phyloP scores from a whole-genome alignment of 1,140 invertebrate genomes.

The Ceratina calcarata region DNA sequence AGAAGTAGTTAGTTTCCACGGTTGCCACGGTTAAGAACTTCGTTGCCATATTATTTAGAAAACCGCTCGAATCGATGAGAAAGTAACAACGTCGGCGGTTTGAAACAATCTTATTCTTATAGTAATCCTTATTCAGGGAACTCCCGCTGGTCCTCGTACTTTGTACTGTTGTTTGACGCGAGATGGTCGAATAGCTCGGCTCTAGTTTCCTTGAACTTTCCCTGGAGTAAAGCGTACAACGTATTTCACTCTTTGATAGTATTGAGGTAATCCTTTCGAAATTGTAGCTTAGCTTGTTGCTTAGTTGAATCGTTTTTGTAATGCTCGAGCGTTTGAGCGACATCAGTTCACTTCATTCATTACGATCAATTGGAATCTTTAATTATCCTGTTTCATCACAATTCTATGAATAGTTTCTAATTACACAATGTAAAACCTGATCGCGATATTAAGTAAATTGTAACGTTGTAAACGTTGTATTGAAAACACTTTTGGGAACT shows the following conservation, averaged over 20 bases:
- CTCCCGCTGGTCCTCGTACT: not conserved
- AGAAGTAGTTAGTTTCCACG: too few relatives aligned
- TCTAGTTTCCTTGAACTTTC: slow-evolving; percentile 22
- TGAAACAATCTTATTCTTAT: not conserved
- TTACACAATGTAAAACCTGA: too few relatives aligned
- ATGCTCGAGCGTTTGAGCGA: too few relatives aligned
- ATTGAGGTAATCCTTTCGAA: not conserved
- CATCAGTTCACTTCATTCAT: too few relatives aligned
- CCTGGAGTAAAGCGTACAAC: not conserved
- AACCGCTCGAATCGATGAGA: not conserved
- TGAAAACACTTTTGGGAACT: too few relatives aligned
- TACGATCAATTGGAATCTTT: too few relatives aligned
- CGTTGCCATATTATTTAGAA: not conserved
- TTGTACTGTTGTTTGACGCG: not conserved
- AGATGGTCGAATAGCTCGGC: not conserved
- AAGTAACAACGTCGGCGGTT: too few relatives aligned
- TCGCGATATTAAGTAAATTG: too few relatives aligned
- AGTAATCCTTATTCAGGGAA: not conserved
- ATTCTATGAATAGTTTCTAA: too few relatives aligned
- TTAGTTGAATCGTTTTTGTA: too few relatives aligned
- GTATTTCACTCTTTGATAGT: not conserved
- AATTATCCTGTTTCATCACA: too few relatives aligned
- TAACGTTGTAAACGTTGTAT: too few relatives aligned
- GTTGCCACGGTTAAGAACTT: not conserved
- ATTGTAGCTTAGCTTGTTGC: not conserved